Evolutionary conservation across 2,888 invertebrate genomes (phyloP).

Genomic region (Tetheella fluctuosa): DNA sequence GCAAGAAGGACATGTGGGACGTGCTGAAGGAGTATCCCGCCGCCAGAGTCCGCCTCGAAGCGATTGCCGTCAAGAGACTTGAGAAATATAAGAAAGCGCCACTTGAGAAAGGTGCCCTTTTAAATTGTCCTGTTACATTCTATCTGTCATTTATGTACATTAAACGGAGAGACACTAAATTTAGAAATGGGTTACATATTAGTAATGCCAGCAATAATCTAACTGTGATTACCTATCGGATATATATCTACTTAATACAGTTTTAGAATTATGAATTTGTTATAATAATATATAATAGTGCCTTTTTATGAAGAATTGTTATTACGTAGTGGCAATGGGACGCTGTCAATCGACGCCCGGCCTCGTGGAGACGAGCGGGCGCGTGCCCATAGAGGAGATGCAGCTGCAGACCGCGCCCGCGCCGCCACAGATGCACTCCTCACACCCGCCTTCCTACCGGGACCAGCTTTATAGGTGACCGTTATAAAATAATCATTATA

Average conservation of each 20-base stretch:
- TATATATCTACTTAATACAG: too few species aligned
- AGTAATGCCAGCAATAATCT: too few species aligned
- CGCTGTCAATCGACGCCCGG: constrained; percentile 98
- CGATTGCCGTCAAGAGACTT: constrained; percentile 98
- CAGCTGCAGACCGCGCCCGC: constrained; percentile 72
- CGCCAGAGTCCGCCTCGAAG: constrained; percentile 96
- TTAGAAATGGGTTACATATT: too few species aligned
- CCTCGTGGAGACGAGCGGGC: constrained; percentile 95
- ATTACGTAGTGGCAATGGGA: constrained; percentile 92
- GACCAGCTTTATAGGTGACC: constrained; percentile 81
- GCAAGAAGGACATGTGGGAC: constrained; percentile 99
- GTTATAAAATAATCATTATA: background rate
- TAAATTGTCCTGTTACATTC: background rate
- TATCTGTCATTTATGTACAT: background rate
- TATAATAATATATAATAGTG: too few species aligned
- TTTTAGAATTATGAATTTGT: too few species aligned
- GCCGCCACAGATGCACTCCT: constrained; percentile 65
- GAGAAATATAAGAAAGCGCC: constrained; percentile 99
- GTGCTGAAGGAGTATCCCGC: constrained; percentile 98
- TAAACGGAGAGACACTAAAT: too few species aligned
- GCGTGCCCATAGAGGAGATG: constrained; percentile 91
- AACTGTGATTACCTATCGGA: too few species aligned
- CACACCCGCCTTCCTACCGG: constrained; percentile 81
- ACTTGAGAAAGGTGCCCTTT: constrained; percentile 91
- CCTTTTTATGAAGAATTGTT: too few species aligned